phyloP scores from a whole-genome alignment of 2,113 vertebrate species.

The Anoplopoma fimbria region DNA sequence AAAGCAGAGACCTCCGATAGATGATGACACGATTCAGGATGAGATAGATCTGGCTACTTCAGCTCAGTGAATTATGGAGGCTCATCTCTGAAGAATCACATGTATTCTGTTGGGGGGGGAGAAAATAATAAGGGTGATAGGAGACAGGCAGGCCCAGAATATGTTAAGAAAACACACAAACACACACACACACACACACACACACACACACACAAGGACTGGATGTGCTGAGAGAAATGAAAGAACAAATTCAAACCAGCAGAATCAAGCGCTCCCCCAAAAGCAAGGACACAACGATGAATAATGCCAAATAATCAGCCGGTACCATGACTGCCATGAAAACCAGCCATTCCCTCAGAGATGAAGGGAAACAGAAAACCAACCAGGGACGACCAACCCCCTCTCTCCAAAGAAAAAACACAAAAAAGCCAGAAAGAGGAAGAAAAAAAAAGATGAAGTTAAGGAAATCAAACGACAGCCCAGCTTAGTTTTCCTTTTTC shows the following conservation, averaged over 20 bases:
- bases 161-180: conserved; percentile 6
- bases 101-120: conserved; percentile 32
- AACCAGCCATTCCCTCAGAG: conserved; percentile 64
- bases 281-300: conserved; percentile 62
- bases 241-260: conserved; percentile 63
- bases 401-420: conserved; percentile 46
- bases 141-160: conserved; percentile 56
- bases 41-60: conserved; percentile 55
- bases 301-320: conserved; percentile 64
- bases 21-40: conserved; percentile 50
- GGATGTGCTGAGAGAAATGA: conserved; percentile 56
- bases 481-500: conserved; percentile 92
- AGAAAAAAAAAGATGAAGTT: conserved; percentile 45
- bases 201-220: conserved; percentile 39
- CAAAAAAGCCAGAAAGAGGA: conserved; percentile 51
- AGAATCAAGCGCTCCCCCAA: conserved; percentile 55
- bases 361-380: conserved; percentile 57
- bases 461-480: conserved; percentile 82
- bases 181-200: too few relatives aligned
- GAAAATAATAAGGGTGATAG: conserved; percentile 41
- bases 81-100: conserved; percentile 49
- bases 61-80: conserved; percentile 46
- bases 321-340: conserved; percentile 62
- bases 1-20: conserved; percentile 44
- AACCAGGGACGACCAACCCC: conserved; percentile 65